phyloP scores from a whole-genome alignment of 2,113 vertebrate species.

The Gasterosteus aculeatus region DNA sequence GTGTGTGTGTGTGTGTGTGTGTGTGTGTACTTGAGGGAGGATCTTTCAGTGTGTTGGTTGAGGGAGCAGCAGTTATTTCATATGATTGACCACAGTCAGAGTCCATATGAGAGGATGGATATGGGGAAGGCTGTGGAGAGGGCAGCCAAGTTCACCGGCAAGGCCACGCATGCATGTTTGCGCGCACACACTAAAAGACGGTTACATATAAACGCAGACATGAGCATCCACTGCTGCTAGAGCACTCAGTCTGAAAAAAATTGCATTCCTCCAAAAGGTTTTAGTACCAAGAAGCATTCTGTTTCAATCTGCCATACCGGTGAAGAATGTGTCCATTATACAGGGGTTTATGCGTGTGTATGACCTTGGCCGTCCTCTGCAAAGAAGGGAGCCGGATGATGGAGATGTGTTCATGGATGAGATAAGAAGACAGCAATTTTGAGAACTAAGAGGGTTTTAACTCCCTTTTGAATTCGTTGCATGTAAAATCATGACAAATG shows the following conservation, averaged over 20 bases:
- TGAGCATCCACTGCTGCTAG: constrained; percentile 49
- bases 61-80: constrained; percentile 28
- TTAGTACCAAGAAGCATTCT: constrained; percentile 43
- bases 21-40: constrained; percentile 1
- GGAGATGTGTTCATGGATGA: constrained; percentile 34
- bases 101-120: constrained; percentile 38
- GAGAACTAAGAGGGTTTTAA: neutral
- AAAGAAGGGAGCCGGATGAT: constrained; percentile 30
- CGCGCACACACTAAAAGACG: neutral
- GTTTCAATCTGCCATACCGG: constrained; percentile 26
- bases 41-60: constrained; percentile 25
- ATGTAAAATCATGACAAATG: constrained; percentile 7
- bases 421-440: neutral
- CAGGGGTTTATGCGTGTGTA: neutral
- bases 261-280: constrained; percentile 50
- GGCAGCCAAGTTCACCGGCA: constrained; percentile 45
- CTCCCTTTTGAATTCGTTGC: neutral
- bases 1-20: constrained; percentile 12
- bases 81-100: constrained; percentile 30
- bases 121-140: constrained; percentile 16
- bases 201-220: neutral
- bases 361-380: constrained; percentile 37
- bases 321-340: neutral
- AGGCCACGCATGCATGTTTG: neutral
- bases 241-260: constrained; percentile 52